Conservation (phyloP, 2,113 vertebrate species). For the Crotophaga sulcirostris region DNA sequence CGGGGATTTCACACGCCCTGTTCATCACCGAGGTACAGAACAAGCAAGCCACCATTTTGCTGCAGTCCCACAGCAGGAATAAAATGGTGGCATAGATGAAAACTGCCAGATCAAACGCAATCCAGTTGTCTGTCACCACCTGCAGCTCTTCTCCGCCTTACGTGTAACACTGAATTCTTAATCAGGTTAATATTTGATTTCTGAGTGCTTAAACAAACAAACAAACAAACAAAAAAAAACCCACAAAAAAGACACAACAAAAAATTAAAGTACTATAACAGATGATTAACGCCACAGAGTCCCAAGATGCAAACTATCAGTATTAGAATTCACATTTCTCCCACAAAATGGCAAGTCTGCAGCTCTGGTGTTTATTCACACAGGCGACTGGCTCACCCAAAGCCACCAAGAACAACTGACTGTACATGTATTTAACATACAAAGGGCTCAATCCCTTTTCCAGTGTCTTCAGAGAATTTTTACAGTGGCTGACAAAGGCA, state of each 20-base stretch:
- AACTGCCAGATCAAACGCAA: conserved; percentile 65
- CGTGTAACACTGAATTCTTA: conserved; percentile 60
- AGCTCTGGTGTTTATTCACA: neutral
- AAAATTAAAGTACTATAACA: neutral
- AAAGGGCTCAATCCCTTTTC: neutral
- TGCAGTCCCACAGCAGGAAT: conserved; percentile 48
- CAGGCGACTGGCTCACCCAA: neutral
- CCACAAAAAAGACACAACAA: neutral
- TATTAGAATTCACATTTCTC: neutral
- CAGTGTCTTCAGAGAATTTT: neutral
- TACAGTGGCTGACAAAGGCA: neutral
- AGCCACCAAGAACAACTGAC: neutral
- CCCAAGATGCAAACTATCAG: neutral
- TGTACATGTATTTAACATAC: neutral
- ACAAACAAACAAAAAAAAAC: too few relatives aligned
- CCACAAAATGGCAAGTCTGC: neutral
- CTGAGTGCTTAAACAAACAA: conserved; percentile 41
- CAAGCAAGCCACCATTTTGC: conserved; percentile 67
- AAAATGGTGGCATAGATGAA: conserved; percentile 70
- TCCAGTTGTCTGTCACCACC: conserved; percentile 51
- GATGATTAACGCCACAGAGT: neutral
- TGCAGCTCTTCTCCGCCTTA: conserved; percentile 57
- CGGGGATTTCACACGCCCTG: conserved; percentile 12
- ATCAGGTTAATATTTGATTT: conserved; percentile 64
- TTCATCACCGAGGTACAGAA: neutral